These are phyloP conservation scores for Ophion ventricosus DNA, from an alignment of 2,888 invertebrate genomes.

Conservation along the genomic window DNA sequence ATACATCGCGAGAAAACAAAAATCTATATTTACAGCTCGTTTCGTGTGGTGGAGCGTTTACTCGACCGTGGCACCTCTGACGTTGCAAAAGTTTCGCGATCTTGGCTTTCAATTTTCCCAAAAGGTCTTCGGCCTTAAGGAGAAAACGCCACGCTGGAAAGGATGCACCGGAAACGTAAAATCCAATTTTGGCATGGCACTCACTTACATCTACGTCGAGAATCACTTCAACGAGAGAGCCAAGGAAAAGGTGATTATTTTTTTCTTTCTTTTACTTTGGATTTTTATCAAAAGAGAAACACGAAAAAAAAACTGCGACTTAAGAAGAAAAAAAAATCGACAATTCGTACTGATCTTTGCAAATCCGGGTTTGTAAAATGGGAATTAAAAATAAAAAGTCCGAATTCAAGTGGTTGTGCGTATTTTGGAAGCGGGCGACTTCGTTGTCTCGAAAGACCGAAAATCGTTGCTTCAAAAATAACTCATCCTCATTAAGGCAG, in stretches of 20 bases:
- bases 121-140: constrained; percentile 87
- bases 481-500: constrained; percentile 54
- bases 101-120: constrained; percentile 88
- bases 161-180: constrained; percentile 87
- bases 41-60: constrained; percentile 90
- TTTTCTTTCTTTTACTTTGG: not conserved
- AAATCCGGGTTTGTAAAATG: not conserved
- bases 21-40: constrained; percentile 84
- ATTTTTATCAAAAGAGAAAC: not conserved
- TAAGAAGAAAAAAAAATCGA: not conserved
- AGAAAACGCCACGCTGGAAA: constrained; percentile 88
- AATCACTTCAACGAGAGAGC: constrained; percentile 86
- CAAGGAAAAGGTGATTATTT: constrained; percentile 84
- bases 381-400: not conserved
- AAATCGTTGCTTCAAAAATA: constrained; percentile 52
- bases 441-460: not conserved
- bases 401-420: not conserved
- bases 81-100: constrained; percentile 85
- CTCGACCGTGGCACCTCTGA: constrained; percentile 87
- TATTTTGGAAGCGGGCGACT: constrained; percentile 3
- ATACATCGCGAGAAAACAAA: not conserved
- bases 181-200: constrained; percentile 87
- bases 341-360: not conserved
- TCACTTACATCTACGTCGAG: constrained; percentile 87
- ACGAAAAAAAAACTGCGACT: not conserved